Evolutionary conservation across 2,888 invertebrate genomes (phyloP), one percentile per base, ranked within the genome.

Genomic region (Agapetus fuscipes): DNA sequence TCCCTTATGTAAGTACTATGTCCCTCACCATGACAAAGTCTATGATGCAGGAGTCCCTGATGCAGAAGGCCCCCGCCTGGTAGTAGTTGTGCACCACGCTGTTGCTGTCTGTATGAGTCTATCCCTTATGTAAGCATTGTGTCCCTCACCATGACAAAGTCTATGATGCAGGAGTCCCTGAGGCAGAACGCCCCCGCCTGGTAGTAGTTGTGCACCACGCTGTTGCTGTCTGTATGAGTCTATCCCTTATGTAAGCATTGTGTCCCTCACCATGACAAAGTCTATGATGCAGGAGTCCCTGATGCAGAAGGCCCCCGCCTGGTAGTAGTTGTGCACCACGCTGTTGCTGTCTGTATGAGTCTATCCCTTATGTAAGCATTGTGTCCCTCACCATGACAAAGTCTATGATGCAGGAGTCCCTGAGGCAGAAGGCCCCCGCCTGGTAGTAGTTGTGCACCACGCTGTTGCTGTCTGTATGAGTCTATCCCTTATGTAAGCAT

Each of bases 381-480:
- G n/a, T 20, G 9, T 29, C 13, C 55, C 64, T 63, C 59, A 87
- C 86, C 71, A 82, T 77, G 24, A 91, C 61, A 25, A 90, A 60
- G 58, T 91, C 86, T 2, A 87, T 67, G 1, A 82, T 71, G 42
- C 78, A 76, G 31, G 76, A 74, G 41, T 74, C 71, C 13, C 64
- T 64, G 2, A 83, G 59, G 1, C 72, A 71, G 30, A 73, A 71
- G 1, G 73, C 66, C 3, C 79, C 83, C 13, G 76, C 75, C 59
- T 93, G 93, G 63, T 90, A 94, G 62, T 89, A 90, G 66, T 90
- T 89, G 9, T 80, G 80, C 24, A 90, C 75, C 38, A 84, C 76
- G 10, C 87, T 87, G 63, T 91, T 93, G 1, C 76, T 67, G 50
- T 90, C 88, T 3, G 71, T n/a, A n/a, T n/a, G n/a, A n/a, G n/a